Base-by-base conservation (phyloP, 2,113 vertebrate genomes). In the Raphicerus campestris region DNA sequence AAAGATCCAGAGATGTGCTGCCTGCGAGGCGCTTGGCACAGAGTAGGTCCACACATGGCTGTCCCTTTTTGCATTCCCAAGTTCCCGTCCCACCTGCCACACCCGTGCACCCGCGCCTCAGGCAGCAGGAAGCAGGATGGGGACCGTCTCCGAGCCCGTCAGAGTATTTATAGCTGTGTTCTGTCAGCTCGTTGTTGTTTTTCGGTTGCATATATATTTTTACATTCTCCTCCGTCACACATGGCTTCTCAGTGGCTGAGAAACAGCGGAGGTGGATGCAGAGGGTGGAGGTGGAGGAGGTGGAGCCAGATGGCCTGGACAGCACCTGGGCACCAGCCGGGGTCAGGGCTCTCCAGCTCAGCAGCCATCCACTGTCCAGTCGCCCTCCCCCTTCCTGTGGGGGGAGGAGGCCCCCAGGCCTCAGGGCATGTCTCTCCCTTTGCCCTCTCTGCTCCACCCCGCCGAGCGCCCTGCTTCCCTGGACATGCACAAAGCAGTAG, bases 91-190 rank as follows among this genome's bases (percentile, higher is more conserved):
- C 77, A 70, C 89, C 92, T 70, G 92, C 26, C 96, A 60, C 39
- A 6, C 19, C 84, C 11, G 0, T 8, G 58, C 47, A 91, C 60
- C 86, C 22, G 0, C 87, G 61, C 87, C 83, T 15, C n/a, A 87
- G 90, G 92, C 78, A 35, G 92, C 96, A 98, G 97, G 96, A 97
- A 97, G 95, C 81, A 42, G 89, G 92, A 73, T 28, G 9, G 7
- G 91, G 92, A 91, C 39, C 2, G 16, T 47, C 87, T 93, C 98
- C 28, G 53, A 95, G 61, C 45, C 45, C 85, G 26, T 10, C 86
- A 30, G 88, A 51, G 66, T 98, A 98, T 98, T 98, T 98, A 98
- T 97, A 98, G 96, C 96, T 5, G 70, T 51, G 87, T 96, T 96
- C 97, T 97, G 96, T 94, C 97, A 98, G 91, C 87, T 39, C 20